These are phyloP conservation scores for Micoletzkya japonica DNA, from an alignment of 2,888 invertebrate genomes.

Conservation along the genomic window DNA sequence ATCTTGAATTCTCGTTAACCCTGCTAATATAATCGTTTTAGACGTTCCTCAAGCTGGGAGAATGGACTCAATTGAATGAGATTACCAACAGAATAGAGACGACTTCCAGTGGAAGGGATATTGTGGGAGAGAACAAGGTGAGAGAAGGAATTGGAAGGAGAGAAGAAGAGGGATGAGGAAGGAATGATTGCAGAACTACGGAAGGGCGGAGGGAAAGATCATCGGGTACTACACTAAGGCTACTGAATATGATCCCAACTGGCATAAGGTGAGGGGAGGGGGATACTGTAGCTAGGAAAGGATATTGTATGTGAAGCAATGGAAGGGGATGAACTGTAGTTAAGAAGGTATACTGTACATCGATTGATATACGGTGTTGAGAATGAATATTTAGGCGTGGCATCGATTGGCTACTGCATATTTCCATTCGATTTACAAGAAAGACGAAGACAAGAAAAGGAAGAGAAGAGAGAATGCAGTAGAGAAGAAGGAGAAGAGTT, in stretches of 20 bases:
- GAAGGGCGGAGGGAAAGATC: slow-evolving; percentile 63
- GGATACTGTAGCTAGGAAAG: background rate
- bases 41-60: slow-evolving; percentile 89
- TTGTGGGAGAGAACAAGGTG: background rate
- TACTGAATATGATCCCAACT: slow-evolving; percentile 80
- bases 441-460: slow-evolving; percentile 52
- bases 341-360: background rate
- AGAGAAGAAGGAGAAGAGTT: no score
- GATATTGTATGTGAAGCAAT: background rate
- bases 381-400: slow-evolving; percentile 77
- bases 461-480: slow-evolving; percentile 66
- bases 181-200: background rate
- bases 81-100: background rate
- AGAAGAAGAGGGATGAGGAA: background rate
- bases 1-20: background rate
- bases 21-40: background rate
- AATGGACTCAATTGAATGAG: slow-evolving; percentile 73
- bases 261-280: slow-evolving; percentile 71
- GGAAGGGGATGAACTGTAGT: no score
- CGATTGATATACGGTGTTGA: background rate
- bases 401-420: slow-evolving; percentile 97
- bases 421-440: slow-evolving; percentile 84
- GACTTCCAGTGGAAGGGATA: background rate
- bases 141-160: background rate
- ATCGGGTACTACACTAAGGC: slow-evolving; percentile 78